Conservation (phyloP, 2,797 vertebrate genomes). For the Hippocampus kuda region DNA sequence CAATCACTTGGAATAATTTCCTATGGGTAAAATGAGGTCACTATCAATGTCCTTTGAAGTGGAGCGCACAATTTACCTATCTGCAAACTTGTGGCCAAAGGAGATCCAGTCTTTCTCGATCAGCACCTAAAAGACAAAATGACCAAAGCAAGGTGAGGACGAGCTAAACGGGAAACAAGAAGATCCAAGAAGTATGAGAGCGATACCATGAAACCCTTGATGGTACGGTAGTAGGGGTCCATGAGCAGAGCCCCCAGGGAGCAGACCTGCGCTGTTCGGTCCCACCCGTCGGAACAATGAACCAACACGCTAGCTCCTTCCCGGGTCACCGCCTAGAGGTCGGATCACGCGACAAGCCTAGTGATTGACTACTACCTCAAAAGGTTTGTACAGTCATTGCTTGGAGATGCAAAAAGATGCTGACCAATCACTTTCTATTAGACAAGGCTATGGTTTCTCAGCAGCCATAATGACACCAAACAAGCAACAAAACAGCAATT, state of each 20-base stretch:
- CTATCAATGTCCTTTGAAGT: not conserved
- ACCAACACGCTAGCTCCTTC: constrained; percentile 91
- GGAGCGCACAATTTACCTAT: constrained; percentile 69
- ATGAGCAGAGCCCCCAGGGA: constrained; percentile 86
- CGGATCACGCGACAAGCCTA: not conserved
- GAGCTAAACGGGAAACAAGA: not conserved
- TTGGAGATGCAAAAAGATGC: too few relatives aligned
- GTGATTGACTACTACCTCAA: too few relatives aligned
- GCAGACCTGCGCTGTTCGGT: constrained; percentile 93
- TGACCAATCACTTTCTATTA: too few relatives aligned
- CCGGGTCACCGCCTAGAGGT: constrained; percentile 75
- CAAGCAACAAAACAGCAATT: too few relatives aligned
- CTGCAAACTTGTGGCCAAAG: constrained; percentile 97
- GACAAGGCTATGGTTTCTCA: too few relatives aligned
- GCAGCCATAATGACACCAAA: too few relatives aligned
- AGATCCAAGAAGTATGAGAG: not conserved
- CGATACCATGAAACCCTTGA: constrained; percentile 92
- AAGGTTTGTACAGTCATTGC: too few relatives aligned
- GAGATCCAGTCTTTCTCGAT: constrained; percentile 99
- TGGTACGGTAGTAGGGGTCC: constrained; percentile 92
- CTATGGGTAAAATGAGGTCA: too few relatives aligned
- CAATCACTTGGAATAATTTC: not conserved
- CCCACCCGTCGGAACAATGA: constrained; percentile 97
- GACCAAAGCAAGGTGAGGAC: constrained; percentile 4
- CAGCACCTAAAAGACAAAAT: constrained; percentile 71